phyloP scores from a whole-genome alignment of 2,888 invertebrate genomes.

The Tubiluchus corallicola region DNA sequence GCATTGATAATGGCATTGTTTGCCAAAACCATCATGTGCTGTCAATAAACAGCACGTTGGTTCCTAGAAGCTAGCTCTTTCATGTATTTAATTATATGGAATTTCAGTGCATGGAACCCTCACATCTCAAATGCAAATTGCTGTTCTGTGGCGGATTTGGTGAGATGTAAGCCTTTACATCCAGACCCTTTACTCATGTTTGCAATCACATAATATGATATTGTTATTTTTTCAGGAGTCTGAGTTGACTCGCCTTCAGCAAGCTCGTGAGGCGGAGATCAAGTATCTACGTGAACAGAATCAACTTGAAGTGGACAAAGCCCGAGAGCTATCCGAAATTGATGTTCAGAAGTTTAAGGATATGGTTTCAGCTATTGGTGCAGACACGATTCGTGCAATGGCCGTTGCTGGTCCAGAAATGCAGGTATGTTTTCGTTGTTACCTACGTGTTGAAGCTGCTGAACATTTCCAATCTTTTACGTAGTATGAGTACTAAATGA shows the following conservation, averaged over 20 bases:
- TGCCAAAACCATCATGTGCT: too few relatives aligned
- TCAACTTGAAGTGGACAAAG: slow-evolving; percentile 26
- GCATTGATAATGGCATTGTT: too few relatives aligned
- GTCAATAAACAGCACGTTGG: too few relatives aligned
- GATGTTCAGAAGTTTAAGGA: slow-evolving; percentile 30
- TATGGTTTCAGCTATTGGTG: slow-evolving; percentile 31
- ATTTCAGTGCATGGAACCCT: too few relatives aligned
- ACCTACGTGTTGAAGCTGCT: too few relatives aligned
- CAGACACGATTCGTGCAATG: slow-evolving; percentile 28
- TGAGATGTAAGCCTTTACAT: too few relatives aligned
- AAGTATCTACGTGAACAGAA: slow-evolving; percentile 30
- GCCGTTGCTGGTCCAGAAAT: slow-evolving; percentile 30
- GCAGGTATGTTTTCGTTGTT: slow-evolving; percentile 24
- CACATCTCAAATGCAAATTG: too few relatives aligned
- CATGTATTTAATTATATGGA: too few relatives aligned
- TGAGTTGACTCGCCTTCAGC: slow-evolving; percentile 29
- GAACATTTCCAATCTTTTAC: too few relatives aligned
- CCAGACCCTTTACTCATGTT: background rate
- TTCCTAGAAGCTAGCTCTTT: too few relatives aligned
- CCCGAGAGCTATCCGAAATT: slow-evolving; percentile 26
- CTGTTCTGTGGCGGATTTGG: too few relatives aligned
- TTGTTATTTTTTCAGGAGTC: slow-evolving; percentile 23
- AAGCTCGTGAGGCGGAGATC: slow-evolving; percentile 32
- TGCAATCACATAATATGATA: background rate
- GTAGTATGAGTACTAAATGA: too few relatives aligned